These are phyloP conservation scores for Oligia latruncula DNA, from an alignment of 2,888 invertebrate genomes.

Conservation along the genomic window DNA sequence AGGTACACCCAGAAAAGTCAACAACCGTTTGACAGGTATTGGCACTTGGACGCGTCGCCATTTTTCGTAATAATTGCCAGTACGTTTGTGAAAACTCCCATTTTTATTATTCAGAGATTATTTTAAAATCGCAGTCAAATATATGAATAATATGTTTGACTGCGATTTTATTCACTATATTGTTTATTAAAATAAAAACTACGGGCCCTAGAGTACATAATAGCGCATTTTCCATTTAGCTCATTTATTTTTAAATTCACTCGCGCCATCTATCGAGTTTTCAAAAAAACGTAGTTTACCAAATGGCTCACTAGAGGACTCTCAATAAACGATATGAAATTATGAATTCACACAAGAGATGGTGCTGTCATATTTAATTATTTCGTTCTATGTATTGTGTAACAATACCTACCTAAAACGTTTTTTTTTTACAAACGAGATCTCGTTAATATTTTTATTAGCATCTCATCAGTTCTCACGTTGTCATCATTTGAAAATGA, in stretches of 20 bases:
- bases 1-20: conserved; percentile 80
- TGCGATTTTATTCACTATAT: too few relatives aligned
- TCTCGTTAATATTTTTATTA: too few relatives aligned
- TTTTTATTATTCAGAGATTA: not conserved
- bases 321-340: not conserved
- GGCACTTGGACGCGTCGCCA: conserved; percentile 75
- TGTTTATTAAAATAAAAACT: not conserved
- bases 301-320: conserved; percentile 9
- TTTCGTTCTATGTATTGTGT: not conserved
- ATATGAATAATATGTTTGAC: too few relatives aligned
- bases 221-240: too few relatives aligned
- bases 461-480: not conserved
- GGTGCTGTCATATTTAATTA: conserved; percentile 14
- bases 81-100: conserved; percentile 41
- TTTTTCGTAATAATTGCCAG: conserved; percentile 69
- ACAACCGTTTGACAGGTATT: conserved; percentile 86
- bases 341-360: not conserved
- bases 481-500: not conserved
- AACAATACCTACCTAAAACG: too few relatives aligned
- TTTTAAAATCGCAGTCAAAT: not conserved
- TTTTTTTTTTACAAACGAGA: not conserved
- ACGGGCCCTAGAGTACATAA: too few relatives aligned
- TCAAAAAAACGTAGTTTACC: not conserved
- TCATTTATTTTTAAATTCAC: too few relatives aligned
- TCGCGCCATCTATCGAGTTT: conserved; percentile 14